These are phyloP conservation scores for Nemapogon koenigi DNA, from an alignment of 2,888 invertebrate genomes.

Conservation along the genomic window DNA sequence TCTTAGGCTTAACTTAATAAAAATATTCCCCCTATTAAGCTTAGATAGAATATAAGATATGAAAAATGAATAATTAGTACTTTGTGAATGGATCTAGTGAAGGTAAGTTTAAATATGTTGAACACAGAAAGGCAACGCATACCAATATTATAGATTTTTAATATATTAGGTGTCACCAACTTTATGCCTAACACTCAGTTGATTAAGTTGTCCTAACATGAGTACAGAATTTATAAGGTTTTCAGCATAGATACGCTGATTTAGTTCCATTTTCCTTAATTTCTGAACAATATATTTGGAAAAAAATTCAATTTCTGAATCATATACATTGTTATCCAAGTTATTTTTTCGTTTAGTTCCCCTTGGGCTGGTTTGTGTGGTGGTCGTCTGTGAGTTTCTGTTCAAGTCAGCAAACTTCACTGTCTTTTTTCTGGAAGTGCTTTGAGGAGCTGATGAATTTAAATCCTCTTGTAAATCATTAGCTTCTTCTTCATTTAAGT, in stretches of 20 bases:
- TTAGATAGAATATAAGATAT: too few species aligned
- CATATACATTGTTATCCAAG: slow-evolving; percentile 31
- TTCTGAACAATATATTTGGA: slow-evolving; percentile 57
- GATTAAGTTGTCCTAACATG: slow-evolving; percentile 51
- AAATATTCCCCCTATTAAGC: too few species aligned
- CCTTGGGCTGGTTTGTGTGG: slow-evolving; percentile 27
- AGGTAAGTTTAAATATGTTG: too few species aligned
- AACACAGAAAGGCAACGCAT: too few species aligned
- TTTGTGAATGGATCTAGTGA: too few species aligned
- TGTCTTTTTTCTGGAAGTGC: not conserved
- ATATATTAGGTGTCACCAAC: slow-evolving; percentile 27
- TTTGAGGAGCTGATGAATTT: slow-evolving; percentile 32
- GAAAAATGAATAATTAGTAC: too few species aligned
- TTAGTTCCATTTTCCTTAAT: slow-evolving; percentile 52
- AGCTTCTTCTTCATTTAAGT: slow-evolving; percentile 54
- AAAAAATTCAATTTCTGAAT: slow-evolving; percentile 53
- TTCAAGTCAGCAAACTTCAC: too few species aligned
- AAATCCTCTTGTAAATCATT: slow-evolving; percentile 46
- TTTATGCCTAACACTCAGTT: slow-evolving; percentile 51
- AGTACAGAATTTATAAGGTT: slow-evolving; percentile 57
- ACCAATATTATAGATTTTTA: too few species aligned
- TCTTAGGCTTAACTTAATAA: too few species aligned
- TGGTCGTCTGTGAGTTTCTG: slow-evolving; percentile 27
- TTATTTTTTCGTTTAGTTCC: slow-evolving; percentile 33
- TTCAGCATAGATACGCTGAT: slow-evolving; percentile 56